These are phyloP conservation scores for Bicyclus anynana DNA, from an alignment of 1,140 invertebrate species.

Conservation along the genomic window DNA sequence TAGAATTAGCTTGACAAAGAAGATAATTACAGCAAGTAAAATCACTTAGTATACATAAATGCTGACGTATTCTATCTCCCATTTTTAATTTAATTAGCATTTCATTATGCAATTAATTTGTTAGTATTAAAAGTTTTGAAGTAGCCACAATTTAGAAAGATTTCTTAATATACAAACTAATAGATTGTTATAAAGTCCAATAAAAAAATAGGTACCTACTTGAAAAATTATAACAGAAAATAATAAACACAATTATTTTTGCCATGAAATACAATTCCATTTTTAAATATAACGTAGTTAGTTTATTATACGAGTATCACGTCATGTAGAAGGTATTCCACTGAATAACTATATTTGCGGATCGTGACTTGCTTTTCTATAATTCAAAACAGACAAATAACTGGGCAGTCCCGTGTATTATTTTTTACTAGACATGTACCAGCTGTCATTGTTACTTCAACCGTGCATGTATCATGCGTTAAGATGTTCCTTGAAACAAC, in stretches of 20 bases:
- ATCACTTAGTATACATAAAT: no score
- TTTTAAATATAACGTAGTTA: not conserved
- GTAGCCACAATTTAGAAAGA: no score
- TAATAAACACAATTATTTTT: not conserved
- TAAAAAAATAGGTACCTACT: no score
- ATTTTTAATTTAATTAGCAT: no score
- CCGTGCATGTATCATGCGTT: conserved; percentile 23
- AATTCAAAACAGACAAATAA: not conserved
- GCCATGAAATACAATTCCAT: not conserved
- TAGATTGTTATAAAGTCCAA: no score
- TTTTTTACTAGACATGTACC: not conserved
- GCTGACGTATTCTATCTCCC: no score
- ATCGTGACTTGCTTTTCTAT: conserved; percentile 7
- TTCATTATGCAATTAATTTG: no score
- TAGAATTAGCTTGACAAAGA: no score
- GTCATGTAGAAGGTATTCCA: not conserved
- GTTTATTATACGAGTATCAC: not conserved
- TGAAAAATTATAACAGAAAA: not conserved
- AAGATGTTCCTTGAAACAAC: not conserved
- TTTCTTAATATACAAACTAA: no score
- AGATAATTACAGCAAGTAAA: no score
- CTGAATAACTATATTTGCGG: conserved; percentile 6
- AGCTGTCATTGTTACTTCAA: conserved; percentile 13
- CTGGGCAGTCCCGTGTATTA: not conserved
- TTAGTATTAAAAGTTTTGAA: no score